phyloP scores from a whole-genome alignment of 1,140 invertebrate species.

The Bacillus rossius region DNA sequence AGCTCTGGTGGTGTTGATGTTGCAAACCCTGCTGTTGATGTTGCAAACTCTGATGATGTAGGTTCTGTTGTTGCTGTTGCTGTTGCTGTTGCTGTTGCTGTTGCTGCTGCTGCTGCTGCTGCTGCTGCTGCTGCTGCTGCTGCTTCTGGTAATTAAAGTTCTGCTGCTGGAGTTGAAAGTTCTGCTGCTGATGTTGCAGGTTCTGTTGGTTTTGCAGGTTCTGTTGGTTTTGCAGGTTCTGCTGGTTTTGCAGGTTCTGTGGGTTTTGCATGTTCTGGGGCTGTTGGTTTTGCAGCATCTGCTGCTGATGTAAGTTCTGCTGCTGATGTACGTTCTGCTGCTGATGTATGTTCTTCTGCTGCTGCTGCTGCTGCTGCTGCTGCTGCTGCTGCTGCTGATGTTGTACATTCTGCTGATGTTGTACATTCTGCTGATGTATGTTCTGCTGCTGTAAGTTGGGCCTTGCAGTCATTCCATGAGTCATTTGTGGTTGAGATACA shows the following conservation, averaged over 20 bases:
- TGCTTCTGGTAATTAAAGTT: background rate
- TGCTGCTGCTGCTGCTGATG: constrained; percentile 43
- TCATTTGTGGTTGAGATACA: too few relatives aligned
- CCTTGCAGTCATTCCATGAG: too few relatives aligned
- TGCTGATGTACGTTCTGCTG: background rate
- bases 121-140: background rate
- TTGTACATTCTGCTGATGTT: constrained; percentile 32
- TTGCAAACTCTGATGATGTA: background rate
- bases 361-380: constrained; percentile 1
- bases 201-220: constrained; percentile 7
- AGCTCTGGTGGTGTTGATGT: constrained; percentile 19
- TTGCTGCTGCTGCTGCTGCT: background rate
- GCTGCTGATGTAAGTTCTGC: background rate
- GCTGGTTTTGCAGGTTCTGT: constrained; percentile 2
- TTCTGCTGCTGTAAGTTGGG: background rate
- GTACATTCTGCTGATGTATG: constrained; percentile 8
- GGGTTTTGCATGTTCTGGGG: background rate
- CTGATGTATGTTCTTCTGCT: constrained; percentile 4
- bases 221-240: constrained; percentile 19
- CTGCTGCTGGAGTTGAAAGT: constrained; percentile 1
- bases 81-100: background rate
- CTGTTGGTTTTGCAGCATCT: background rate
- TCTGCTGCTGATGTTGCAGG: constrained; percentile 10
- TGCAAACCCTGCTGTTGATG: background rate
- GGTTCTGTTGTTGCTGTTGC: background rate